Evolutionary conservation across 2,888 invertebrate species (phyloP).

Genomic region (Sphaerophoria taeniata): DNA sequence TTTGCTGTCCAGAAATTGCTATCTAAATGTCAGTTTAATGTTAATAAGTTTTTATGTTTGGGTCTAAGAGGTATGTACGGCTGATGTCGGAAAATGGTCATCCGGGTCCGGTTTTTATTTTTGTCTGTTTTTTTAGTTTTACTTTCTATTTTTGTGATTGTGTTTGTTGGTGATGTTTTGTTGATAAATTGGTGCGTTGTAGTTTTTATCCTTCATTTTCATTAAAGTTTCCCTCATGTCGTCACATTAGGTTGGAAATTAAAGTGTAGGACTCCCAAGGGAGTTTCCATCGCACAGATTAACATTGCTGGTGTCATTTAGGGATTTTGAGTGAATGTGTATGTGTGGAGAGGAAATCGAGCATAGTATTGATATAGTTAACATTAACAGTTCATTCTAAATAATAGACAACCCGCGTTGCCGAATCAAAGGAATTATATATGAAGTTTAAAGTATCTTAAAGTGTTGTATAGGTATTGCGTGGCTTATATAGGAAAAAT

Average conservation of each 20-base stretch:
- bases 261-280: neutral
- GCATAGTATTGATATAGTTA: conserved; percentile 22
- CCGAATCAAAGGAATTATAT: neutral
- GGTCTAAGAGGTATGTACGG: conserved; percentile 18
- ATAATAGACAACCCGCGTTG: neutral
- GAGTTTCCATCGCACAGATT: conserved; percentile 25
- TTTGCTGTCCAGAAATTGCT: conserved; percentile 30
- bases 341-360: conserved; percentile 2
- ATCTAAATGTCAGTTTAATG: conserved; percentile 67
- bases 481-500: too few relatives aligned
- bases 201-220: neutral
- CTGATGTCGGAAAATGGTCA: conserved; percentile 43
- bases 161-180: neutral
- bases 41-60: conserved; percentile 58
- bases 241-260: conserved; percentile 1
- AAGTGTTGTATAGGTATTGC: too few relatives aligned
- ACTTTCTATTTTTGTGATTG: neutral
- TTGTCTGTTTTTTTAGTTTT: neutral
- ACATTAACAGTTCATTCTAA: neutral
- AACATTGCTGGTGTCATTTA: conserved; percentile 46
- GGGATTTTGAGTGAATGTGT: conserved; percentile 1
- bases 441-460: too few relatives aligned
- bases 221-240: conserved; percentile 33
- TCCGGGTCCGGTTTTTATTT: conserved; percentile 38
- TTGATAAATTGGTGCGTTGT: conserved; percentile 33